A percentile compares a stretch with the other conserved stretches of the same genome.
Evolutionary conservation across 1,140 invertebrate genomes (phyloP).

Genomic region (Camponotus pennsylvanicus): DNA sequence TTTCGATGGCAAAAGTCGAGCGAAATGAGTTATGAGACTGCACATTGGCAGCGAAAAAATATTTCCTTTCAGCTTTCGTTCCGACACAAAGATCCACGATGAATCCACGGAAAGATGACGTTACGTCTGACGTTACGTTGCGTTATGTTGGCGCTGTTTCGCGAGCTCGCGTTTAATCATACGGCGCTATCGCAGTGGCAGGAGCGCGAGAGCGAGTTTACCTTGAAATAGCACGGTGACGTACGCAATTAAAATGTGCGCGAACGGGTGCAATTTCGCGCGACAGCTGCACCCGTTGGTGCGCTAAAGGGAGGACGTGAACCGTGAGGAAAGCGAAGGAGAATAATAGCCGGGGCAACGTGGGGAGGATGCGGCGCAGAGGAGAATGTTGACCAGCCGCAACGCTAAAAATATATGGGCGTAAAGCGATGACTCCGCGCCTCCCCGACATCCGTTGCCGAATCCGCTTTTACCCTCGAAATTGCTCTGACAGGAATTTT

Average conservation of each 20-base stretch:
- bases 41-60: conserved; percentile 41
- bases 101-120: neutral
- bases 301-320: conserved; percentile 66
- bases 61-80: conserved; percentile 44
- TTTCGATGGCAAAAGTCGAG: neutral
- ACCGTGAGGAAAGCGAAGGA: conserved; percentile 54
- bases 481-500: conserved; percentile 76
- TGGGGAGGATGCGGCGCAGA: conserved; percentile 43
- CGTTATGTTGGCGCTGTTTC: conserved; percentile 66
- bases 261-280: conserved; percentile 59
- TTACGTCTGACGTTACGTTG: neutral
- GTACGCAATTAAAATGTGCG: conserved; percentile 72
- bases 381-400: conserved; percentile 79
- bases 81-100: neutral
- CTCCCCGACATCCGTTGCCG: conserved; percentile 20
- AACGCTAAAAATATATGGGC: conserved; percentile 79
- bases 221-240: conserved; percentile 74
- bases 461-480: conserved; percentile 80
- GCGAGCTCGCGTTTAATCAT: conserved; percentile 65
- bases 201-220: conserved; percentile 25
- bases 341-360: conserved; percentile 40
- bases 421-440: conserved; percentile 78
- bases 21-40: neutral
- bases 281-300: conserved; percentile 67
- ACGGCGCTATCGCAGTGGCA: conserved; percentile 24